phyloP scores from a whole-genome alignment of 2,888 invertebrate species.

The Ectropis crepuscularia region DNA sequence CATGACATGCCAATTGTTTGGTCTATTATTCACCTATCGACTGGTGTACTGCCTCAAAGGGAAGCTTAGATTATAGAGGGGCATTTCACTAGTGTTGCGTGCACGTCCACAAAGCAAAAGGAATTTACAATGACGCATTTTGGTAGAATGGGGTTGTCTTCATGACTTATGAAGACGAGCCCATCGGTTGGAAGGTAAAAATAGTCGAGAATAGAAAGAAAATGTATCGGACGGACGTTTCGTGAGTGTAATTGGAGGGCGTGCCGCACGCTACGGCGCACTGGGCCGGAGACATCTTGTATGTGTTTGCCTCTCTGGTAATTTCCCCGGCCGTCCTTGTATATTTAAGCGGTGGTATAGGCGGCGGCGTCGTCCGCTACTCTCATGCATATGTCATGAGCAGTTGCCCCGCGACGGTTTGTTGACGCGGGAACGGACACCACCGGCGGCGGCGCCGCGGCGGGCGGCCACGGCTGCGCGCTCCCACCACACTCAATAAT shows the following conservation, averaged over 20 bases:
- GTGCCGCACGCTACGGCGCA: slow-evolving; percentile 68
- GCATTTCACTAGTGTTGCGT: slow-evolving; percentile 54
- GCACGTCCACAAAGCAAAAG: slow-evolving; percentile 55
- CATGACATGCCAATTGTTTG: slow-evolving; percentile 20
- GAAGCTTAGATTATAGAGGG: slow-evolving; percentile 33
- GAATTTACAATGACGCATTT: slow-evolving; percentile 73
- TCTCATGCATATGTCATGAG: slow-evolving; percentile 85
- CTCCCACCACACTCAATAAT: slow-evolving; percentile 68
- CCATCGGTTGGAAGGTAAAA: slow-evolving; percentile 63
- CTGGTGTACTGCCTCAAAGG: slow-evolving; percentile 14
- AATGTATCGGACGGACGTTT: slow-evolving; percentile 66
- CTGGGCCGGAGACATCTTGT: slow-evolving; percentile 71
- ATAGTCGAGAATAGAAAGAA: slow-evolving; percentile 67
- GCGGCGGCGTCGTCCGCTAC: slow-evolving; percentile 70
- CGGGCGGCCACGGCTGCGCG: slow-evolving; percentile 61
- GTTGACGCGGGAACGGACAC: slow-evolving; percentile 80
- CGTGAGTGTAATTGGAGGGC: slow-evolving; percentile 77
- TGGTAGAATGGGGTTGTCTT: slow-evolving; percentile 64
- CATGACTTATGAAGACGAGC: slow-evolving; percentile 74
- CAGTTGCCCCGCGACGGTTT: slow-evolving; percentile 83
- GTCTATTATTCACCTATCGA: slow-evolving; percentile 19
- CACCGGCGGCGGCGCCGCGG: neutral
- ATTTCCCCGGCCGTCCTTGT: slow-evolving; percentile 79
- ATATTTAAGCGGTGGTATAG: slow-evolving; percentile 77
- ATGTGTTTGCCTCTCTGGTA: slow-evolving; percentile 79